Percentiles rank a stretch among this genome's conserved stretches.
Conservation (phyloP, 2,113 vertebrate species). For the Anoura caudifer region DNA sequence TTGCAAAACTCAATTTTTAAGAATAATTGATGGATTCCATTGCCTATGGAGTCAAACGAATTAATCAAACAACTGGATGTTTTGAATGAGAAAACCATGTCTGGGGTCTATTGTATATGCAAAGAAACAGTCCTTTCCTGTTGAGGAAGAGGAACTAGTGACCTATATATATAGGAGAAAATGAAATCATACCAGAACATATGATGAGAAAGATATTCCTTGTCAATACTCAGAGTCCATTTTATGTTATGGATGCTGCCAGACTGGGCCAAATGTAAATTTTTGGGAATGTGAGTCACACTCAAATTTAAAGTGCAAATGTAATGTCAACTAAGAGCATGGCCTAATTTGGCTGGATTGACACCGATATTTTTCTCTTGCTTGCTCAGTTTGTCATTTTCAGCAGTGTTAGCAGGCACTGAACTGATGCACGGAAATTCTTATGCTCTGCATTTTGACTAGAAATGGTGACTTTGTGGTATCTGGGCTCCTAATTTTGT, state of each 20-base stretch:
- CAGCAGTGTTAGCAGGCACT: background rate
- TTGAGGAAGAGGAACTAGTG: background rate
- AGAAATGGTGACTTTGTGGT: constrained; percentile 16
- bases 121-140: background rate
- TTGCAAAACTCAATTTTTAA: background rate
- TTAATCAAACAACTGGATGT: background rate
- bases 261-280: background rate
- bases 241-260: background rate
- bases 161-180: background rate
- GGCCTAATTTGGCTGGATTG: background rate
- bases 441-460: background rate
- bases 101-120: background rate
- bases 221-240: background rate
- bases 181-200: background rate
- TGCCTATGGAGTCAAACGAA: background rate
- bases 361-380: background rate
- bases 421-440: background rate
- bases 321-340: background rate
- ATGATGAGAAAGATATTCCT: background rate
- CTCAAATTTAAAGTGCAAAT: background rate
- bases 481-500: constrained; percentile 33
- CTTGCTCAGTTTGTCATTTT: background rate
- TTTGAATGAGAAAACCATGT: background rate
- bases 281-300: background rate
- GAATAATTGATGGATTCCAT: background rate